Evolutionary conservation across 2,888 invertebrate species (phyloP).

Genomic region (Frankliniella intonsa): DNA sequence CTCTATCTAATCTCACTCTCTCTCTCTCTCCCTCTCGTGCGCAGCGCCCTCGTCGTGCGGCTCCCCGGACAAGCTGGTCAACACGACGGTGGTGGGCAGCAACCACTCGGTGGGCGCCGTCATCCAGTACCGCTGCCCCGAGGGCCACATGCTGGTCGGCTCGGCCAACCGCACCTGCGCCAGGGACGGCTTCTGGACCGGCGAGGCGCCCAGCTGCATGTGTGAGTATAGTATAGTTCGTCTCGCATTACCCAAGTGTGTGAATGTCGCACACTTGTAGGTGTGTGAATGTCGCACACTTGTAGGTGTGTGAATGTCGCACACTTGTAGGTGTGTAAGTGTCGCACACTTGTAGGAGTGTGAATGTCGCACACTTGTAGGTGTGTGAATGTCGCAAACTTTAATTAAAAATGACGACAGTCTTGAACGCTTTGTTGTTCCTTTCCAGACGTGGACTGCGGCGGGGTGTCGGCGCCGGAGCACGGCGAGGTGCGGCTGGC

Average conservation of each 20-base stretch:
- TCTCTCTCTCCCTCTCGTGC: slow-evolving; percentile 31
- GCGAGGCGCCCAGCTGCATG: slow-evolving; percentile 75
- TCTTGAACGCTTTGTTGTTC: too few species aligned
- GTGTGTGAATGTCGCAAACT: too few species aligned
- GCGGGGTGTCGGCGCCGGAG: slow-evolving; percentile 60
- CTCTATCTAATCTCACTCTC: neutral
- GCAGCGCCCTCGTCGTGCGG: slow-evolving; percentile 80
- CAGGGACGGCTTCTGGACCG: slow-evolving; percentile 77
- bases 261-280: too few species aligned
- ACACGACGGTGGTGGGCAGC: slow-evolving; percentile 72
- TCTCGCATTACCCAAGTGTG: too few species aligned
- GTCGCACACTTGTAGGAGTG: too few species aligned
- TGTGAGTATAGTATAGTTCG: too few species aligned
- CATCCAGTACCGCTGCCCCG: slow-evolving; percentile 73
- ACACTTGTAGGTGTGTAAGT: too few species aligned
- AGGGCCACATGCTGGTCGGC: slow-evolving; percentile 75
- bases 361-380: too few species aligned
- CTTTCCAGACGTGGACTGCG: slow-evolving; percentile 76
- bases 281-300: too few species aligned
- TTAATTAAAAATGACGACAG: too few species aligned
- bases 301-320: too few species aligned
- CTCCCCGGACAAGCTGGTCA: slow-evolving; percentile 77
- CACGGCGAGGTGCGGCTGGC: slow-evolving; percentile 66
- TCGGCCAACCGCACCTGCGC: slow-evolving; percentile 63
- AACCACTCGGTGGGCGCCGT: slow-evolving; percentile 60